phyloP scores from a whole-genome alignment of 2,797 vertebrate genomes.

The Cryptoprocta ferox region DNA sequence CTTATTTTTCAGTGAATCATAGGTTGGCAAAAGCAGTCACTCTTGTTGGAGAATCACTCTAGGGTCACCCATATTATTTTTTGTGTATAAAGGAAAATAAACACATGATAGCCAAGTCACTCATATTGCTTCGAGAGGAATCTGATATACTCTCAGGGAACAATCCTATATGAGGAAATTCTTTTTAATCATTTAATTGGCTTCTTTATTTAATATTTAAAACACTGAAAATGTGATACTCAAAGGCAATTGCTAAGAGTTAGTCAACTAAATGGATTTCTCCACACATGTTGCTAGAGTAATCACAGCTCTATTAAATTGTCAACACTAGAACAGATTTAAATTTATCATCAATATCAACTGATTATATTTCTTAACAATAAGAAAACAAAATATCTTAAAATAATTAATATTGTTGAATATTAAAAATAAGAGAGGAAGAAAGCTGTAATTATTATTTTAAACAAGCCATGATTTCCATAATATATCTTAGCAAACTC shows the following conservation, averaged over 20 bases:
- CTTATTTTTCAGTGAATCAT: background rate
- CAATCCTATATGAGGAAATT: background rate
- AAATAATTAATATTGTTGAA: constrained; percentile 63
- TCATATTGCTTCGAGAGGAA: background rate
- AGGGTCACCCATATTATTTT: constrained; percentile 7
- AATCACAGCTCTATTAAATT: rapidly evolving
- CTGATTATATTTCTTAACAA: constrained; percentile 63
- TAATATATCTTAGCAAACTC: constrained; percentile 37
- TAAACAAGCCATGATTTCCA: constrained; percentile 58
- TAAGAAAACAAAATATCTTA: constrained; percentile 63
- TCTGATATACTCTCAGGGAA: background rate
- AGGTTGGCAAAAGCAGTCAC: background rate
- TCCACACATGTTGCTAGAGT: background rate
- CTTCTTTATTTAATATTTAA: background rate
- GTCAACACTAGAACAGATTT: background rate
- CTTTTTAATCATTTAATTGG: background rate
- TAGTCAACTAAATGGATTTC: background rate
- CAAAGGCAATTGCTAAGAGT: background rate
- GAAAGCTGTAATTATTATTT: constrained; percentile 55
- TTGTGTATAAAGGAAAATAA: background rate
- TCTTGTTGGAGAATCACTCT: background rate
- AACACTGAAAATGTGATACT: background rate
- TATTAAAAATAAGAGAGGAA: constrained; percentile 64
- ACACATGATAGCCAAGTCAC: background rate
- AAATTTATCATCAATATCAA: constrained; percentile 57